phyloP scores from a whole-genome alignment of 2,888 invertebrate genomes.

The Heterodera filipjevi region DNA sequence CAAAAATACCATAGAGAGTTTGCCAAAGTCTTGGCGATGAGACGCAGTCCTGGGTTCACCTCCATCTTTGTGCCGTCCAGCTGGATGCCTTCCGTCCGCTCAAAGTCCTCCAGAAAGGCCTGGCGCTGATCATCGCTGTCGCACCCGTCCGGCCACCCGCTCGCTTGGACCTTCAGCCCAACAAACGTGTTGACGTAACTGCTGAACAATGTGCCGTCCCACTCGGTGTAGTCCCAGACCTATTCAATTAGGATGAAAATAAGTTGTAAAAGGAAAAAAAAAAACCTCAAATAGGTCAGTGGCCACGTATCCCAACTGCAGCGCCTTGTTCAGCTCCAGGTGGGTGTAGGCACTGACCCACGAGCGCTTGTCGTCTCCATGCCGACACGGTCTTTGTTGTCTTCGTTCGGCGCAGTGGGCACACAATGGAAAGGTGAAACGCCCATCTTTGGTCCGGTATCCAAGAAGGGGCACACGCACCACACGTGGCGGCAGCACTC shows the following conservation, averaged over 20 bases:
- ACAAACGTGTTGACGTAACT: slow-evolving; percentile 19
- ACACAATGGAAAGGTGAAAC: slow-evolving; percentile 12
- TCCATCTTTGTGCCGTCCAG: not conserved
- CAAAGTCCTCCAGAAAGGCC: not conserved
- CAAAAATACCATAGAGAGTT: slow-evolving; percentile 27
- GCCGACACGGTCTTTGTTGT: not conserved
- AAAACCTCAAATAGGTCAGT: not conserved
- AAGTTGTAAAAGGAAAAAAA: no score
- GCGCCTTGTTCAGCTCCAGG: not conserved
- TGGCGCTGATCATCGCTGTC: slow-evolving; percentile 11
- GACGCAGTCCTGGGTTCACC: slow-evolving; percentile 25
- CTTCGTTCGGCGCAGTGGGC: not conserved
- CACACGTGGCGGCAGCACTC: no score
- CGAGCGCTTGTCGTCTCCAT: not conserved
- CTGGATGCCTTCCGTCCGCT: no score
- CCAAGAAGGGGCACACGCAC: no score
- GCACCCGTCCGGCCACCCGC: slow-evolving; percentile 31
- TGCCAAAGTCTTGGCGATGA: slow-evolving; percentile 27
- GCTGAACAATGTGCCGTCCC: not conserved
- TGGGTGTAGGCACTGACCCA: slow-evolving; percentile 10
- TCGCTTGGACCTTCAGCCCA: slow-evolving; percentile 22
- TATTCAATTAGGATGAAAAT: not conserved
- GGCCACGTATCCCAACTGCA: not conserved
- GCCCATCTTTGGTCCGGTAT: no score
- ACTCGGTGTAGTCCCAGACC: slow-evolving; percentile 14